Evolutionary conservation across 2,797 vertebrate species (phyloP).

Genomic region (Alfaro cultratus): DNA sequence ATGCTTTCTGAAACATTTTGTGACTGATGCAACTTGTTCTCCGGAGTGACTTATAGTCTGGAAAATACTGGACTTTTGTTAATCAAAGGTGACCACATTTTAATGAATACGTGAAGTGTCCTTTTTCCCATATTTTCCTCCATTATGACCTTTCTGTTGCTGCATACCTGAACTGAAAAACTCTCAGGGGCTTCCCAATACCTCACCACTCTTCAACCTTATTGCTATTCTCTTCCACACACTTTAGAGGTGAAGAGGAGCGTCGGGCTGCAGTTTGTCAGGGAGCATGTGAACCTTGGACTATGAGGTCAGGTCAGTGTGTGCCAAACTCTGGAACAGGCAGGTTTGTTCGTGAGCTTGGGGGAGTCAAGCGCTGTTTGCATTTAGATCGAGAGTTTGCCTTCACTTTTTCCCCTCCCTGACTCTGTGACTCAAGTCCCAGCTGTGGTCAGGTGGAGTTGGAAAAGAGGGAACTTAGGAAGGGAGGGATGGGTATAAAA

Average conservation of each 20-base stretch:
- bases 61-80: constrained; percentile 3
- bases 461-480: constrained; percentile 3
- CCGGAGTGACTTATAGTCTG: no score
- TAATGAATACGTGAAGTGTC: constrained; percentile 17
- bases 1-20: no score
- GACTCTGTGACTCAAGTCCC: constrained; percentile 33
- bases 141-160: constrained; percentile 29
- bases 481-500: constrained; percentile 7
- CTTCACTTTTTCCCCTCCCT: constrained; percentile 37
- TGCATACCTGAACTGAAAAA: constrained; percentile 13
- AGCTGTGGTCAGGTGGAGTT: constrained; percentile 42
- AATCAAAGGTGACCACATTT: constrained; percentile 19
- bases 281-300: constrained; percentile 55
- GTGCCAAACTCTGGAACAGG: constrained; percentile 63
- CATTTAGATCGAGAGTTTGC: constrained; percentile 64
- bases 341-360: constrained; percentile 62
- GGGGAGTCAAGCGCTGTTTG: constrained; percentile 55
- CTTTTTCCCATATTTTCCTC: constrained; percentile 17
- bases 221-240: constrained; percentile 66
- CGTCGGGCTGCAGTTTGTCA: constrained; percentile 62
- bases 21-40: no score
- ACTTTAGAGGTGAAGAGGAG: constrained; percentile 53
- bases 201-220: constrained; percentile 26
- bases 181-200: constrained; percentile 39
- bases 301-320: constrained; percentile 68